phyloP scores from a whole-genome alignment of 2,888 invertebrate genomes.

The Oeneis ivallda region DNA sequence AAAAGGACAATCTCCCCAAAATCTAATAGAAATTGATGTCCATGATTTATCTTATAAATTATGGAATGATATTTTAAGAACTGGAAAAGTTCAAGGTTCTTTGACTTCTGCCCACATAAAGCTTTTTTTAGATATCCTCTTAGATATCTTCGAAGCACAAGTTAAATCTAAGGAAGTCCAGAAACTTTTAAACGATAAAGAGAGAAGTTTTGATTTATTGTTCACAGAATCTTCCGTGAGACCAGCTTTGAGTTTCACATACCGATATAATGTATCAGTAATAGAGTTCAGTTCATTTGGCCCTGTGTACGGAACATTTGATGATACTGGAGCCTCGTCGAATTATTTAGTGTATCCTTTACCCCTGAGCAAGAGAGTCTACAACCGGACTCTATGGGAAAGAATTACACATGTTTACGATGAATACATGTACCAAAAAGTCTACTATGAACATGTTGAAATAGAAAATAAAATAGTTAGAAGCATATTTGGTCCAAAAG shows the following conservation, averaged over 20 bases:
- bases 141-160: conserved; percentile 37
- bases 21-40: conserved; percentile 56
- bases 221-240: conserved; percentile 48
- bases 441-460: conserved; percentile 24
- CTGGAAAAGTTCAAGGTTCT: conserved; percentile 29
- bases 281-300: conserved; percentile 57
- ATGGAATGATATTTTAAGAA: conserved; percentile 32
- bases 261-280: conserved; percentile 52
- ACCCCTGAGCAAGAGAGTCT: conserved; percentile 34
- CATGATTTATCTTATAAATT: conserved; percentile 53
- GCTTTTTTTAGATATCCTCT: conserved; percentile 23
- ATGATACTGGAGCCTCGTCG: conserved; percentile 44
- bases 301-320: conserved; percentile 37
- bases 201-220: conserved; percentile 50
- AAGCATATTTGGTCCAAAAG: conserved; percentile 38
- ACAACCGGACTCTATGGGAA: conserved; percentile 42
- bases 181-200: conserved; percentile 36
- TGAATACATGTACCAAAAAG: conserved; percentile 19
- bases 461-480: conserved; percentile 38
- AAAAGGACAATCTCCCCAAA: conserved; percentile 51
- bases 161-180: conserved; percentile 37
- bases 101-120: conserved; percentile 28
- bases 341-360: conserved; percentile 49
- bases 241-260: conserved; percentile 45
- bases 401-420: conserved; percentile 38